These are phyloP conservation scores for Ciconia maguari DNA, from an alignment of 2,113 vertebrate genomes.

Conservation along the genomic window DNA sequence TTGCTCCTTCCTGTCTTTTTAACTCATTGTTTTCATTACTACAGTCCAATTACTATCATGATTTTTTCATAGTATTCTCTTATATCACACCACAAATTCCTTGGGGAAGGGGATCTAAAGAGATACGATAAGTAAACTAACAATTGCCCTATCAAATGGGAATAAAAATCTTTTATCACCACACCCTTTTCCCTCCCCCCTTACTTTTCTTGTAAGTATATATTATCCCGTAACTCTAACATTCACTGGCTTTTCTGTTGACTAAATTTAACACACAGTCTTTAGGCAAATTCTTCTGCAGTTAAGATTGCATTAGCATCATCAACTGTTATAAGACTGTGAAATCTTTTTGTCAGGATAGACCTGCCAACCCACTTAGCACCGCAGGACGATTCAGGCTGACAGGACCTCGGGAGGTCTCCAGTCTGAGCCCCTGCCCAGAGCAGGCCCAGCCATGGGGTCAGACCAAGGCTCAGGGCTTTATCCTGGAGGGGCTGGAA, in stretches of 20 bases:
- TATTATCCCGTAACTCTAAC: neutral
- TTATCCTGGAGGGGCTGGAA: neutral
- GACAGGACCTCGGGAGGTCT: accelerated
- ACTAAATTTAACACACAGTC: neutral
- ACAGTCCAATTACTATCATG: neutral
- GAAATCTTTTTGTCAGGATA: neutral
- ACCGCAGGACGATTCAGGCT: accelerated
- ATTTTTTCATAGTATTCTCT: neutral
- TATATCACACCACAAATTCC: neutral
- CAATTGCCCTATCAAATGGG: neutral
- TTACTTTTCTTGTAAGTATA: neutral
- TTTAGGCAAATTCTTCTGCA: neutral
- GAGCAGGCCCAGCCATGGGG: neutral
- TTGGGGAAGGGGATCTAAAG: neutral
- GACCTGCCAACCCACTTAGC: neutral
- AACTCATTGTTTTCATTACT: slow-evolving; percentile 19
- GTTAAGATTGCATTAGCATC: neutral
- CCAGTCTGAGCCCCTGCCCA: neutral
- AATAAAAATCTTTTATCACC: neutral
- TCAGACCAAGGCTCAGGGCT: neutral
- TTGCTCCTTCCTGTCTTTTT: slow-evolving; percentile 13
- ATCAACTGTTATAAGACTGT: accelerated
- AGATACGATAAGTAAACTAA: neutral
- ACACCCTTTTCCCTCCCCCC: accelerated
- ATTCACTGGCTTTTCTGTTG: neutral